Percentiles rank a stretch among this genome's conserved stretches.
Conservation (phyloP, 2,888 invertebrate genomes). For the Hymenopus coronatus region DNA sequence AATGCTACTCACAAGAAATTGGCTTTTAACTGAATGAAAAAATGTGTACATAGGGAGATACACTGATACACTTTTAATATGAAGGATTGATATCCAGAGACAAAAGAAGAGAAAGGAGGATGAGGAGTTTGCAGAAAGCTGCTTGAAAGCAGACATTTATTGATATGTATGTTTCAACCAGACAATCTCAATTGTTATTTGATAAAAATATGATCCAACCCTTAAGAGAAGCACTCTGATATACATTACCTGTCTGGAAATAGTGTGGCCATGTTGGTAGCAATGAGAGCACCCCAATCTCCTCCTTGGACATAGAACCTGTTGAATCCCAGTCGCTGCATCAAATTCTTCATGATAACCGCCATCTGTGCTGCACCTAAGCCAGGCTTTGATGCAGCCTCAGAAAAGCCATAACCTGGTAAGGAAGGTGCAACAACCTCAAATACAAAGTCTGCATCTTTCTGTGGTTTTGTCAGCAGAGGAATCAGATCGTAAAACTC, state of each 20-base stretch:
- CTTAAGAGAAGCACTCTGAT: too few species aligned
- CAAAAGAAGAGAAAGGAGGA: too few species aligned
- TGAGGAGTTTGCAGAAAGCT: too few species aligned
- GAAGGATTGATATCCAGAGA: too few species aligned
- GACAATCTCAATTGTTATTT: too few species aligned
- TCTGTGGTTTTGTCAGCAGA: constrained; percentile 53
- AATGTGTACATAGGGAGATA: too few species aligned
- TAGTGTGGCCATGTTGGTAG: constrained; percentile 58
- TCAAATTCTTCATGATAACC: constrained; percentile 62
- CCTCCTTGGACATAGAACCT: constrained; percentile 73
- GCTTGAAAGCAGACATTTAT: too few species aligned
- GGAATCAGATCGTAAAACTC: constrained; percentile 79
- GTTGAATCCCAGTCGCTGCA: constrained; percentile 65
- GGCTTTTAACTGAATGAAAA: too few species aligned
- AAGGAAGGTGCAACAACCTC: constrained; percentile 67
- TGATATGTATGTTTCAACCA: too few species aligned
- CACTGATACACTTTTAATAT: too few species aligned
- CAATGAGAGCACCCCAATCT: constrained; percentile 76
- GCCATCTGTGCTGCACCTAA: constrained; percentile 49
- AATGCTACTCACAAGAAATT: too few species aligned
- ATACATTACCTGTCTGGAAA: constrained; percentile 54
- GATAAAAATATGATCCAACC: too few species aligned
- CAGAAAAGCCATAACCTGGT: constrained; percentile 69
- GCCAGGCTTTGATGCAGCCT: constrained; percentile 43
- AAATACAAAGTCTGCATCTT: constrained; percentile 59